Base-by-base conservation (phyloP, 2,888 invertebrate genomes). In the Stictocephala bisonia region DNA sequence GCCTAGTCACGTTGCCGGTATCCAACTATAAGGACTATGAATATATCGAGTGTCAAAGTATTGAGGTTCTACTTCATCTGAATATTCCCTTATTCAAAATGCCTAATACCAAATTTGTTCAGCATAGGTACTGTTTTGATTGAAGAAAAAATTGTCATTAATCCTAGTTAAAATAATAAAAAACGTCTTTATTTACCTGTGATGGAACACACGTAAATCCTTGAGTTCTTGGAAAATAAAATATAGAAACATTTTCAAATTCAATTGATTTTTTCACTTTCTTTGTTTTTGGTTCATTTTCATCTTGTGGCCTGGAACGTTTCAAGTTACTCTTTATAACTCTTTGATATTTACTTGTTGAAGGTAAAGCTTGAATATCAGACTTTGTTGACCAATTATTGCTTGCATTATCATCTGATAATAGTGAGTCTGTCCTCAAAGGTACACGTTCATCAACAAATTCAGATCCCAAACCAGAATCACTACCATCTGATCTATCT, bases 201-300 rank as follows among this genome's bases (percentile, higher is more conserved):
- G 95, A 95, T 60, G 96, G 96, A 76, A 96, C 94, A 85, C 96
- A 95, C 40, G 93, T 92, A 84, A 95, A 95, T 20, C 95, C 96
- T 86, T 96, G 95, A 70, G 95, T 90, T 81, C 98, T 87, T 1
- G 95, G 95, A 85, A 99, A 98, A 85, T 97, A 98, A 85, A 90
- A 98, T 9, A 98, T 96, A 20, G 95, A 95, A 0, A 98, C 97
- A 78, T 90, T 92, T 80, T 96, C 93, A 83, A 98, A 98, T 78
- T 91, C 90, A 76, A 98, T 95, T 50, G 90, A 90, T 79, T 92
- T 90, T 85, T 93, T 95, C 81, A 89, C 89, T 82, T 91, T 92
- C 81, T 91, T 84, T 11, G 79, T 74, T 15, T 76, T 76, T 26
- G 80, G 78, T 3, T 72, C 75, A 71, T 85, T 85, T 71, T 84